Conservation (phyloP, 1,140 invertebrate species). For the Trachymyrmex septentrionalis region DNA sequence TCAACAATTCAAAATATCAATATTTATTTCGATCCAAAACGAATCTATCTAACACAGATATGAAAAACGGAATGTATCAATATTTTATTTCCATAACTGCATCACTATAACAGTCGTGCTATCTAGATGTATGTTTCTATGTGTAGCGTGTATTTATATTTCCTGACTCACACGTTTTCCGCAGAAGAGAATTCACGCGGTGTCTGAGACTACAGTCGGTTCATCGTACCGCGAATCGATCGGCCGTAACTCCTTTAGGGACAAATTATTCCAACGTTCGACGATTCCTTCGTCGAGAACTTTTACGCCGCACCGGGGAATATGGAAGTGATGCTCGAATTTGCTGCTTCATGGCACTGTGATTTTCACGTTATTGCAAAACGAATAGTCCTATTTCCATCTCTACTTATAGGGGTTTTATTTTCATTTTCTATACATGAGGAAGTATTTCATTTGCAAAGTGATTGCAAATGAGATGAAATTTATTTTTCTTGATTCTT, state of each 20-base stretch:
- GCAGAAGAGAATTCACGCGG: conserved; percentile 48
- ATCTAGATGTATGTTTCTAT: conserved; percentile 26
- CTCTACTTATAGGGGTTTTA: conserved; percentile 24
- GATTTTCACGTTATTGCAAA: conserved; percentile 37
- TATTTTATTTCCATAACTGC: conserved; percentile 60
- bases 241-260: conserved; percentile 62
- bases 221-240: conserved; percentile 61
- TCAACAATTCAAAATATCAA: conserved; percentile 52
- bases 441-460: conserved; percentile 4
- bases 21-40: conserved; percentile 54
- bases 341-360: conserved; percentile 24
- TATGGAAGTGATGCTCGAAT: conserved; percentile 54
- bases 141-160: conserved; percentile 56
- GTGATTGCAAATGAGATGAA: not conserved
- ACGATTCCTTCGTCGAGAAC: conserved; percentile 51
- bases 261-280: conserved; percentile 62
- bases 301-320: conserved; percentile 50
- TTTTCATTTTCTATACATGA: not conserved
- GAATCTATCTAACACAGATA: conserved; percentile 54
- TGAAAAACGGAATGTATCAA: conserved; percentile 55
- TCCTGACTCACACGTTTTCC: conserved; percentile 52
- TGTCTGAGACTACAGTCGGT: conserved; percentile 44
- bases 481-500: not conserved
- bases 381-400: conserved; percentile 10
- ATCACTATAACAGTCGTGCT: conserved; percentile 31